Percentiles rank a stretch among this genome's conserved stretches.
Evolutionary conservation across 2,888 invertebrate species (phyloP).

Genomic region (Liposcelis brunnea): DNA sequence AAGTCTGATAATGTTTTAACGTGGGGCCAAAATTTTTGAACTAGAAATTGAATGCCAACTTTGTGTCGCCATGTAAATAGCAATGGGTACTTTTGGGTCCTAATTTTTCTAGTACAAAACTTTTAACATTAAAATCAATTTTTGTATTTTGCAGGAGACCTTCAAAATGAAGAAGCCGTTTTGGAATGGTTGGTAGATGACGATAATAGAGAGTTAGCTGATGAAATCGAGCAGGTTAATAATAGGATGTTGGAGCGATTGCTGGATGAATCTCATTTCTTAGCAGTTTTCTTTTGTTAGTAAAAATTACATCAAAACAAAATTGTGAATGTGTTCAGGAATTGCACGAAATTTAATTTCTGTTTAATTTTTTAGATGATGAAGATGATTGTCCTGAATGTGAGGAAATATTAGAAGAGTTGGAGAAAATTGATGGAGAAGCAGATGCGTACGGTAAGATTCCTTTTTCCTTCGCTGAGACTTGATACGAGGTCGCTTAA

Average conservation of each 20-base stretch:
- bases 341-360: conserved; percentile 14
- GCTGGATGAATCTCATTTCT: conserved; percentile 66
- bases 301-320: conserved; percentile 18
- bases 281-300: conserved; percentile 87
- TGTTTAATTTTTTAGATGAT: conserved; percentile 41
- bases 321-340: not conserved
- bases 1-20: not conserved
- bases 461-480: not conserved
- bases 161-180: conserved; percentile 82
- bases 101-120: too few relatives aligned
- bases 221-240: conserved; percentile 87
- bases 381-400: conserved; percentile 85
- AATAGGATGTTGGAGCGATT: conserved; percentile 74
- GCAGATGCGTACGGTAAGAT: conserved; percentile 61
- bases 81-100: too few relatives aligned
- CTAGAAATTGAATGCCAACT: too few relatives aligned
- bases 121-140: conserved; percentile 7
- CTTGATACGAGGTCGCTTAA: not conserved
- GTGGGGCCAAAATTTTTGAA: conserved; percentile 7
- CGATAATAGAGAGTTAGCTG: conserved; percentile 79
- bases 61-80: too few relatives aligned
- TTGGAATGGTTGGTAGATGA: conserved; percentile 87
- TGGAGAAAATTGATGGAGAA: conserved; percentile 91
- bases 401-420: conserved; percentile 70
- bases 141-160: conserved; percentile 42